phyloP scores from a whole-genome alignment of 2,888 invertebrate species.

The Thalpophila matura region DNA sequence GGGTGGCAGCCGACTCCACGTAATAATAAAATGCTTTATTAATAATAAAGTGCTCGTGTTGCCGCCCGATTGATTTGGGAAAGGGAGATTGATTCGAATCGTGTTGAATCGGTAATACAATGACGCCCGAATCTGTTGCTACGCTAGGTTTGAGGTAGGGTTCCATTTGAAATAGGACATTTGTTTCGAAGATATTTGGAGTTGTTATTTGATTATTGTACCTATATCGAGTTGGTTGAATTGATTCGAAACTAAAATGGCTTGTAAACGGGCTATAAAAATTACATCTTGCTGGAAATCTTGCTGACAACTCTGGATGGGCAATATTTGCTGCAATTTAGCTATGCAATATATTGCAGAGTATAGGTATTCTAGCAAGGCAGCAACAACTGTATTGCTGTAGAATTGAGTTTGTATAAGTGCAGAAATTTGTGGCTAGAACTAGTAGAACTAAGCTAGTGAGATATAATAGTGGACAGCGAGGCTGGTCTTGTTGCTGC shows the following conservation, averaged over 20 bases:
- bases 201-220: not conserved
- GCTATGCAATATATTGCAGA: too few species aligned
- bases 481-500: too few species aligned
- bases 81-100: constrained; percentile 51
- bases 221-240: constrained; percentile 5
- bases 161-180: not conserved
- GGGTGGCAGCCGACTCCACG: constrained; percentile 47
- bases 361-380: too few species aligned
- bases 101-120: constrained; percentile 36
- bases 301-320: too few species aligned
- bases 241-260: not conserved
- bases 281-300: too few species aligned
- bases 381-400: too few species aligned
- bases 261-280: too few species aligned
- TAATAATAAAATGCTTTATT: constrained; percentile 52
- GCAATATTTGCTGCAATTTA: too few species aligned
- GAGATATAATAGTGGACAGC: too few species aligned
- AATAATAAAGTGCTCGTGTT: constrained; percentile 54
- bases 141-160: constrained; percentile 4
- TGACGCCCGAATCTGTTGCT: constrained; percentile 38
- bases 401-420: too few species aligned
- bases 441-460: too few species aligned
- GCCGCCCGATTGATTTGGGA: constrained; percentile 53
- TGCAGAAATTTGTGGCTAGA: too few species aligned
- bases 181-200: not conserved